Evolutionary conservation across 2,797 vertebrate species (phyloP).

Genomic region (Nyctibius grandis): DNA sequence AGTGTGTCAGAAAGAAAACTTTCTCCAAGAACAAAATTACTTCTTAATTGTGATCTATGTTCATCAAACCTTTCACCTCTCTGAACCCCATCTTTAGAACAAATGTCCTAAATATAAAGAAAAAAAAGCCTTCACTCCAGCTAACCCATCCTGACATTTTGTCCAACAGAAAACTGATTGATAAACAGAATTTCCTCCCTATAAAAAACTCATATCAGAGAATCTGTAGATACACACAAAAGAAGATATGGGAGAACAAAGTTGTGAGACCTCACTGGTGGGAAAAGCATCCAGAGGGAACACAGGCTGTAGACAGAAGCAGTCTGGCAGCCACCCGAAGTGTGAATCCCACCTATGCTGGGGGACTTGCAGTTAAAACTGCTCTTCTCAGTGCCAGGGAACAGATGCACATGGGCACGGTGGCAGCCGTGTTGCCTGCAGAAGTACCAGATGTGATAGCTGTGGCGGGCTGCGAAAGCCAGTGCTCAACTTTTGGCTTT

Average conservation of each 20-base stretch:
- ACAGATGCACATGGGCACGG: not conserved
- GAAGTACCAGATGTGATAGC: not conserved
- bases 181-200: not conserved
- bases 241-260: not conserved
- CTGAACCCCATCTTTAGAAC: not conserved
- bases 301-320: not conserved
- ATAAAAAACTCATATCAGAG: not conserved
- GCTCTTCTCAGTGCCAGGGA: not conserved
- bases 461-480: rapidly evolving
- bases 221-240: not conserved
- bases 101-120: not conserved
- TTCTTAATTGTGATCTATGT: not conserved
- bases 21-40: not conserved
- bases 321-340: not conserved
- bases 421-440: not conserved
- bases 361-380: not conserved
- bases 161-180: not conserved
- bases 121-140: not conserved
- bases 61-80: not conserved
- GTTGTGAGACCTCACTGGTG: not conserved
- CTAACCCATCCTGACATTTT: not conserved
- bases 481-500: not conserved
- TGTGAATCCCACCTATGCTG: not conserved
- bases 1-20: not conserved
- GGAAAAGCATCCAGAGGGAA: not conserved